Percentiles rank a stretch among this genome's conserved stretches.
Evolutionary conservation across 2,797 vertebrate species (phyloP).

Genomic region (Taenioides sp.): DNA sequence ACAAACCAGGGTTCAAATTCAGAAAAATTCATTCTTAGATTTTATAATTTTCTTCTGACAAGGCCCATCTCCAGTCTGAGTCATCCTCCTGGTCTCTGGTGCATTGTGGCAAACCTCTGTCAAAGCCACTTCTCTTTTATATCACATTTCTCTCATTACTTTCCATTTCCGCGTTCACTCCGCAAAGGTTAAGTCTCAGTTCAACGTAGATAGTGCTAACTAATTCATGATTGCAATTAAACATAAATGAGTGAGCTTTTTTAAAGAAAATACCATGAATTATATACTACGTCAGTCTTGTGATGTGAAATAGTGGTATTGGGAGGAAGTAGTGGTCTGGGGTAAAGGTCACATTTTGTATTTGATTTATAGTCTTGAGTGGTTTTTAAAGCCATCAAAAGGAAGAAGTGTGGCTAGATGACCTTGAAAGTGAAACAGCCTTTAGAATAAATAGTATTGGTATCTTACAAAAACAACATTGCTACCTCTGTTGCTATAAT

Average conservation of each 20-base stretch:
- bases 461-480: neutral
- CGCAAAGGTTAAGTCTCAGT: constrained; percentile 55
- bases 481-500: neutral
- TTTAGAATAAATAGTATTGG: neutral
- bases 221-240: constrained; percentile 53
- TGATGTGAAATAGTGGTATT: constrained; percentile 44
- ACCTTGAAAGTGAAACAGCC: neutral
- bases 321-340: constrained; percentile 21
- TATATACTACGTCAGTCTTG: constrained; percentile 38
- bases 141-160: constrained; percentile 38
- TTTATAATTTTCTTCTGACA: constrained; percentile 57
- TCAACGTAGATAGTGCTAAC: constrained; percentile 46
- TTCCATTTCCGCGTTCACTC: constrained; percentile 26
- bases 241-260: constrained; percentile 43
- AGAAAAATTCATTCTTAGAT: constrained; percentile 26
- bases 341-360: constrained; percentile 14
- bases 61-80: constrained; percentile 56
- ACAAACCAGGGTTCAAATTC: constrained; percentile 45
- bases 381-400: constrained; percentile 15
- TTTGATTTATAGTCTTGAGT: constrained; percentile 24
- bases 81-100: constrained; percentile 62
- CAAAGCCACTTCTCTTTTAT: constrained; percentile 50
- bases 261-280: constrained; percentile 53
- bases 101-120: constrained; percentile 60
- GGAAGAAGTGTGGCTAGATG: neutral